These are phyloP conservation scores for Tauraco erythrolophus DNA, from an alignment of 2,113 vertebrate genomes.

Conservation along the genomic window DNA sequence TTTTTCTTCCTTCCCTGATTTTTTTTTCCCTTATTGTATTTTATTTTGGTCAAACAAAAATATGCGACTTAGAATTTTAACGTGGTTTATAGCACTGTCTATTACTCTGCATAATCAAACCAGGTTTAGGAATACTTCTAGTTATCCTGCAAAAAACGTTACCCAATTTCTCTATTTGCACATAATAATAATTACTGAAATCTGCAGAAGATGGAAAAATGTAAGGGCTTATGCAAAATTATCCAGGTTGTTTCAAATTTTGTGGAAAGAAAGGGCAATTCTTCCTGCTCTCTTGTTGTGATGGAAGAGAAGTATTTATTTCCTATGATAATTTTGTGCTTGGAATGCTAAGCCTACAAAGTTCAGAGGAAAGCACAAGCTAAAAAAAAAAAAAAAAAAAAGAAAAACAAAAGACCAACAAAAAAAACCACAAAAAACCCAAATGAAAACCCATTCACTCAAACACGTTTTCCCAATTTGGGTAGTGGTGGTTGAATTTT, in stretches of 20 bases:
- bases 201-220: background rate
- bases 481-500: background rate
- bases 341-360: background rate
- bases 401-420: too few species aligned
- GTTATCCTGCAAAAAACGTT: background rate
- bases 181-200: background rate
- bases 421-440: accelerated
- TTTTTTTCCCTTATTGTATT: background rate
- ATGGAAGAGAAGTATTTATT: background rate
- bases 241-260: background rate
- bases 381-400: background rate
- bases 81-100: background rate
- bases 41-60: background rate
- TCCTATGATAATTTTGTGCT: background rate
- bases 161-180: background rate
- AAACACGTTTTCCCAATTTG: background rate
- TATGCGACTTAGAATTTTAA: background rate
- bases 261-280: background rate
- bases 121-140: background rate
- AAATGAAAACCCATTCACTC: background rate
- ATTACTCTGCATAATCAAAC: background rate
- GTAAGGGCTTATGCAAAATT: background rate
- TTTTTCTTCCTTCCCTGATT: background rate
- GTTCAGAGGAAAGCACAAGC: background rate
- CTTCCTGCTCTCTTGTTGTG: background rate